Evolutionary conservation across 2,113 vertebrate species (phyloP).

Genomic region (Elephas maximus): DNA sequence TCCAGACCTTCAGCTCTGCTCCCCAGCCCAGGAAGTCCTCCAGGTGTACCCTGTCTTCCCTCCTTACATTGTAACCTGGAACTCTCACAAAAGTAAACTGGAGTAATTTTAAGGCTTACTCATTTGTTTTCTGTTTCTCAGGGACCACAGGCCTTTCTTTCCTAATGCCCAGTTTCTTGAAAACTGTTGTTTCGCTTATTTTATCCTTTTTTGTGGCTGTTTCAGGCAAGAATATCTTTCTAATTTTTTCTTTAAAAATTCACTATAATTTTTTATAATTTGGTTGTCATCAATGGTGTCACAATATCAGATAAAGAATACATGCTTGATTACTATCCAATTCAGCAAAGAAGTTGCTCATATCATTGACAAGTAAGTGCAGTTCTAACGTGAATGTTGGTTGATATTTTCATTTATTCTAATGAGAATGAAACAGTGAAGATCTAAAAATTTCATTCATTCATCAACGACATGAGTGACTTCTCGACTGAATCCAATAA

Average conservation of each 20-base stretch:
- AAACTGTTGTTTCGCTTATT: neutral
- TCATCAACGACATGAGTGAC: neutral
- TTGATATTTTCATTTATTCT: neutral
- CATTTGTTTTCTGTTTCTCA: neutral
- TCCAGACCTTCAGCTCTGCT: neutral
- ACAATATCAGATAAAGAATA: neutral
- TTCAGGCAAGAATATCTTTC: neutral
- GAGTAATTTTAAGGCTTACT: neutral
- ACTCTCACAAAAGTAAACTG: neutral
- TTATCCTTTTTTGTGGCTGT: neutral
- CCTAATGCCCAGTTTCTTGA: neutral
- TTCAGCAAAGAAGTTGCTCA: neutral
- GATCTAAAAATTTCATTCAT: neutral
- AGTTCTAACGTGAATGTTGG: neutral
- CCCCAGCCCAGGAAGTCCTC: neutral
- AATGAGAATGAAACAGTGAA: neutral
- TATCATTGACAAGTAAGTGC: neutral
- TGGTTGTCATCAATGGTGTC: neutral
- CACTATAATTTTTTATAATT: neutral
- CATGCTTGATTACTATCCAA: neutral
- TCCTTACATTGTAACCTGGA: neutral
- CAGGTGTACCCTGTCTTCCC: neutral
- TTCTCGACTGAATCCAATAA: neutral
- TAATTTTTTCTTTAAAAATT: neutral
- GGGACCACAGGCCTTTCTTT: neutral